Conservation (phyloP, 2,797 vertebrate species). For the Percopsis omiscomaycus region DNA sequence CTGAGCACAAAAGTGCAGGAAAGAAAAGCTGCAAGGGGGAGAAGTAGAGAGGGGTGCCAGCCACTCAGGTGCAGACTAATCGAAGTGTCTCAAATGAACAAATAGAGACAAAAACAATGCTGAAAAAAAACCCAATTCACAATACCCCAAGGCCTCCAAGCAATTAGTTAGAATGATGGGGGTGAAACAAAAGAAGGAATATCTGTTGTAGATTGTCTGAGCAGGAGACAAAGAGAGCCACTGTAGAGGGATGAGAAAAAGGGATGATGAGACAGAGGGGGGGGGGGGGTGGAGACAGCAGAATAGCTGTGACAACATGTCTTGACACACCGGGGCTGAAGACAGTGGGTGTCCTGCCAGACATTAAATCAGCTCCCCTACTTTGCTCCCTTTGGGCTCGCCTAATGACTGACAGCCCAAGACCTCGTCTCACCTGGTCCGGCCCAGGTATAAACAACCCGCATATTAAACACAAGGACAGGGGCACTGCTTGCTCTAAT, state of each 20-base stretch:
- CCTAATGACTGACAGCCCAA: conserved; percentile 52
- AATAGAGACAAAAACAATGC: too few relatives aligned
- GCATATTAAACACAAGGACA: conserved; percentile 46
- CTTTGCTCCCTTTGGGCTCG: conserved; percentile 35
- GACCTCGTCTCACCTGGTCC: conserved; percentile 50
- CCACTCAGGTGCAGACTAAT: too few relatives aligned
- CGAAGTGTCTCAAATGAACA: too few relatives aligned
- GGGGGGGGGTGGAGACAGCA: conserved; percentile 16
- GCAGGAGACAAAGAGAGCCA: conserved; percentile 5
- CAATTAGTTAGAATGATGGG: too few relatives aligned
- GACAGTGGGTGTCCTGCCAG: conserved; percentile 52
- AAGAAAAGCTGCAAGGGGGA: too few relatives aligned
- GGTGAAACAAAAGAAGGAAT: conserved; percentile 19
- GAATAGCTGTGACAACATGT: conserved; percentile 46
- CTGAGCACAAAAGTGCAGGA: too few relatives aligned
- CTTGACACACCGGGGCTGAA: conserved; percentile 39
- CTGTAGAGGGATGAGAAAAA: conserved; percentile 12
- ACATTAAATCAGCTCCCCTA: conserved; percentile 52
- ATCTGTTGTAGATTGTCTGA: background rate
- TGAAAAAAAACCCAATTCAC: too few relatives aligned
- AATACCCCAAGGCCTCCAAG: too few relatives aligned
- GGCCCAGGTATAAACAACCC: conserved; percentile 46
- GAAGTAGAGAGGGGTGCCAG: too few relatives aligned
- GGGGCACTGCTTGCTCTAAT: conserved; percentile 43
- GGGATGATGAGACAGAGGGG: background rate